Evolutionary conservation across 2,797 vertebrate genomes (phyloP), one percentile per base, ranked within the genome.

Genomic region (Acipenser ruthenus): DNA sequence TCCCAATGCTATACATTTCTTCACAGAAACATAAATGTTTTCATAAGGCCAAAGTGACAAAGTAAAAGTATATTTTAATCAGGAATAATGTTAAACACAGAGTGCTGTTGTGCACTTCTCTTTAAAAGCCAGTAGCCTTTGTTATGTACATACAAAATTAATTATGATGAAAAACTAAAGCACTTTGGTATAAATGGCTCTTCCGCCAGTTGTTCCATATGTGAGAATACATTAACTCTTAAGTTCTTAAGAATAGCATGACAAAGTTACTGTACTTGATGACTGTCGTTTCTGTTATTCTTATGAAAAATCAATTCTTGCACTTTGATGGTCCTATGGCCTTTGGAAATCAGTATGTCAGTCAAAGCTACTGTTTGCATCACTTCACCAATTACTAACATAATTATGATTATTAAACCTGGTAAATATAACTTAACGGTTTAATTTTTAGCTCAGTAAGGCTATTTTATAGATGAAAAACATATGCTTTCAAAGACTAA

Each of bases 161-260:
- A 92, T 90, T 90, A 91, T 80, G 84, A 89, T 87, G 89, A 91
- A 90, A 90, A 88, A 90, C 88, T 89, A 90, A 90, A 91, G 90
- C 87, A 88, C 87, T 91, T 81, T 80, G 84, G 85, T 90, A 88
- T 87, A 92, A 90, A 91, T 91, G 87, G 84, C 87, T 87, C 67
- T 89, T 88, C 87, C 82, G 82, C 88, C 90, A 91, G 88, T 89
- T 91, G 88, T 87, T 89, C 79, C 72, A 73, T 86, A 88, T 87
- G 86, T 87, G 86, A 90, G 86, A 84, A 89, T 88, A 83, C 50
- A 66, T 66, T 66, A 56, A 66, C 56, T 37, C 37, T 37, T 37
- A 81, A 88, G 86, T 86, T 86, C 78, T 82, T 82, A 83, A 85
- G 86, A 79, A 78, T 82, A 83, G 81, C 75, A 73, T 77, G 78